These are phyloP conservation scores for Myodes glareolus DNA, from an alignment of 2,113 vertebrate species.

Conservation along the genomic window DNA sequence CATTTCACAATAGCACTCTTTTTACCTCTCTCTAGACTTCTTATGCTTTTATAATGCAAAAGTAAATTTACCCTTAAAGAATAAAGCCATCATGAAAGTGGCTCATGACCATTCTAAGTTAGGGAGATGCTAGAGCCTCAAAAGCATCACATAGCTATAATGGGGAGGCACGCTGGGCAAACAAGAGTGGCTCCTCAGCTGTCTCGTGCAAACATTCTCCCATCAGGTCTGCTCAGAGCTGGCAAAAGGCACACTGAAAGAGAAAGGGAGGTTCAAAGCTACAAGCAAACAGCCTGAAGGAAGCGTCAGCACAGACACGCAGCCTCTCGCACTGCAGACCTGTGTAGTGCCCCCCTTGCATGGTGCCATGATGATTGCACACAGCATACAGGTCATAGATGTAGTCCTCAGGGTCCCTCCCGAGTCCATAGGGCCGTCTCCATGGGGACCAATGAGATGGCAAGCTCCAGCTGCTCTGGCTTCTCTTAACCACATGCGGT, in stretches of 20 bases:
- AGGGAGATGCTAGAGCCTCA: background rate
- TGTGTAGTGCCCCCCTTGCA: constrained; percentile 99
- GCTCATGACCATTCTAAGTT: background rate
- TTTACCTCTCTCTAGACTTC: constrained; percentile 1
- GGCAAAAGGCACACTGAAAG: background rate
- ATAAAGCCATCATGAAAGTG: background rate
- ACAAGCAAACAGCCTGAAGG: constrained; percentile 1
- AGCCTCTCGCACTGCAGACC: constrained; percentile 82
- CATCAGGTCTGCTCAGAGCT: background rate
- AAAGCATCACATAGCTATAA: background rate
- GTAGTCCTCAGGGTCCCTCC: constrained; percentile 96
- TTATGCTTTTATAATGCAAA: constrained; percentile 36
- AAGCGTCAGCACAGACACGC: constrained; percentile 36
- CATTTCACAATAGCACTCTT: background rate
- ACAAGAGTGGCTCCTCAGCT: background rate
- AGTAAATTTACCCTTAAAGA: background rate
- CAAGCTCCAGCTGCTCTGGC: constrained; percentile 98
- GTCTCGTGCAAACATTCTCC: background rate
- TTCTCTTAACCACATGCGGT: constrained; percentile 96
- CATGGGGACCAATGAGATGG: constrained; percentile 97
- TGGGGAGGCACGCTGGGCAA: background rate
- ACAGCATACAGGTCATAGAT: constrained; percentile 98
- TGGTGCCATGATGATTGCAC: constrained; percentile 98
- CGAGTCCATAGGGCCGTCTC: constrained; percentile 94
- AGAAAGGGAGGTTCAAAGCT: background rate